phyloP scores from a whole-genome alignment of 2,113 vertebrate genomes.

The Macrotis lagotis region DNA sequence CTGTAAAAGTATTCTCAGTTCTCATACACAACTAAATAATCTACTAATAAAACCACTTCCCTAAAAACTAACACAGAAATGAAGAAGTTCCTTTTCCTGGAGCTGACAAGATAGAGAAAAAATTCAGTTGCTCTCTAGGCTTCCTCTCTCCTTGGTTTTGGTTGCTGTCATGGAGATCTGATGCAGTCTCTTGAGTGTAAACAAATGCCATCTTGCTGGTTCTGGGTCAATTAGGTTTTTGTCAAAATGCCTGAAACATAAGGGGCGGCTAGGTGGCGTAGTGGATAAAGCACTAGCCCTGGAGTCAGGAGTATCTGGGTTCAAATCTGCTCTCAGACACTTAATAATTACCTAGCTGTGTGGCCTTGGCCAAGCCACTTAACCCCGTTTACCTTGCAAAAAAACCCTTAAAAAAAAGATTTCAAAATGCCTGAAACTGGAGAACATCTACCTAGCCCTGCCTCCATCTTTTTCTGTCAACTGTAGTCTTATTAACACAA shows the following conservation, averaged over 20 bases:
- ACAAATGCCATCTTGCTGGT: background rate
- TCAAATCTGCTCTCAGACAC: too few relatives aligned
- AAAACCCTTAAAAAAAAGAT: too few relatives aligned
- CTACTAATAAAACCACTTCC: background rate
- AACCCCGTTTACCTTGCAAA: too few relatives aligned
- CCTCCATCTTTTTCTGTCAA: background rate
- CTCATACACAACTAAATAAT: background rate
- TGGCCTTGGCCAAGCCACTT: too few relatives aligned
- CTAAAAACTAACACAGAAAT: background rate
- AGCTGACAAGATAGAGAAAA: background rate
- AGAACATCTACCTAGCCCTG: background rate
- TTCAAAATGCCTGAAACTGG: background rate
- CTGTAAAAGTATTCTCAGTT: background rate
- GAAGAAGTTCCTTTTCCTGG: background rate
- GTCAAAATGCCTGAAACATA: background rate
- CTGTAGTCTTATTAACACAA: background rate
- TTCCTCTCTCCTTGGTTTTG: background rate
- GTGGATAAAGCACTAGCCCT: too few relatives aligned
- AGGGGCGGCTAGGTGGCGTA: too few relatives aligned
- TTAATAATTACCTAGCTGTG: too few relatives aligned
- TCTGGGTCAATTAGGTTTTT: background rate
- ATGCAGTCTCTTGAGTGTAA: background rate
- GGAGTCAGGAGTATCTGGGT: too few relatives aligned
- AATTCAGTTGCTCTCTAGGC: background rate
- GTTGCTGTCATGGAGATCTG: background rate